Evolutionary conservation across 2,888 invertebrate genomes (phyloP).

Genomic region (Rhagonycha fulva): DNA sequence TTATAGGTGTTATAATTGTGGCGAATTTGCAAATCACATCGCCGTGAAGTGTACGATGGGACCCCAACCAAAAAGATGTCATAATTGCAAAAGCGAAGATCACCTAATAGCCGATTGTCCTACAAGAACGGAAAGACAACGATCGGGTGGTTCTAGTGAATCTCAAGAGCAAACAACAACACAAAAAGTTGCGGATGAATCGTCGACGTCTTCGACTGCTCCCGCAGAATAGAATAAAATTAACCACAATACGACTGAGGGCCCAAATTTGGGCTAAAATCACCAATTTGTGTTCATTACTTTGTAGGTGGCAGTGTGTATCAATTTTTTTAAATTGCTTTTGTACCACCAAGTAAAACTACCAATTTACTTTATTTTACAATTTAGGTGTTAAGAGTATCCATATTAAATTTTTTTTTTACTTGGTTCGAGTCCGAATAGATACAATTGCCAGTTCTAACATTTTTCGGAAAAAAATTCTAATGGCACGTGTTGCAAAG

Average conservation of each 20-base stretch:
- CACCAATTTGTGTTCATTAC: conserved; percentile 30
- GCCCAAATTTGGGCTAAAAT: conserved; percentile 16
- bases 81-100: conserved; percentile 85
- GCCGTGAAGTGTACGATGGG: conserved; percentile 87
- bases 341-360: not conserved
- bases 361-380: not conserved
- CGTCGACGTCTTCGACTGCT: conserved; percentile 30
- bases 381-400: not conserved
- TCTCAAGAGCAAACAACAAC: conserved; percentile 40
- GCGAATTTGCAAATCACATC: conserved; percentile 90
- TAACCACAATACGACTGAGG: conserved; percentile 12
- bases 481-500: not conserved
- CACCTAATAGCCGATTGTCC: conserved; percentile 92
- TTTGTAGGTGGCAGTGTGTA: conserved; percentile 27
- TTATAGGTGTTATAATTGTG: conserved; percentile 87
- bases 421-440: not conserved
- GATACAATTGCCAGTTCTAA: not conserved
- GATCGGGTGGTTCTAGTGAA: conserved; percentile 28
- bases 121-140: conserved; percentile 53
- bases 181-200: conserved; percentile 29
- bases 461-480: not conserved
- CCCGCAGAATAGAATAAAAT: conserved; percentile 29
- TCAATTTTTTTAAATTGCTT: not conserved
- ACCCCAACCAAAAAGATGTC: conserved; percentile 89
- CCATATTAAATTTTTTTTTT: not conserved